These are phyloP conservation scores for Zygaena filipendulae DNA, from an alignment of 2,888 invertebrate genomes.

Conservation along the genomic window DNA sequence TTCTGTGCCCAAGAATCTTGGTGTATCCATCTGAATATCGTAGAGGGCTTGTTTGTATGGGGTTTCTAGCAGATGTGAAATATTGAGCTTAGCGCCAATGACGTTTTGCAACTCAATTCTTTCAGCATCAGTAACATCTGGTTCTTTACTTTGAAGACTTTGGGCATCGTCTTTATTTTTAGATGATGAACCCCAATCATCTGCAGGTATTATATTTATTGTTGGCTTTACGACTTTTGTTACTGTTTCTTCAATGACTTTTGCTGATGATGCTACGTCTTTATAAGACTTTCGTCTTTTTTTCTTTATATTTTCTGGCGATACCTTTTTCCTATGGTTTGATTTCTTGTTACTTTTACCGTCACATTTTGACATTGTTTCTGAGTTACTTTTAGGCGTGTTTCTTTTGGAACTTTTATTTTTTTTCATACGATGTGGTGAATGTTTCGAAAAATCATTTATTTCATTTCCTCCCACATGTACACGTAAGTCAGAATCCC, in stretches of 20 bases:
- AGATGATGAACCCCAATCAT: conserved; percentile 6
- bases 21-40: conserved; percentile 65
- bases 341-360: conserved; percentile 20
- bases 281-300: no score
- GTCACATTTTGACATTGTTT: conserved; percentile 17
- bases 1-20: conserved; percentile 58
- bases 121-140: conserved; percentile 52
- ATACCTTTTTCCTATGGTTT: conserved; percentile 19
- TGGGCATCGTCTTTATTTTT: conserved; percentile 23
- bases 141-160: no score
- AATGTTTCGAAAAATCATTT: conserved; percentile 4
- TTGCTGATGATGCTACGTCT: conserved; percentile 16
- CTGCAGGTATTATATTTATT: conserved; percentile 32
- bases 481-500: conserved; percentile 52
- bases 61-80: conserved; percentile 65
- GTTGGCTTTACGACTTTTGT: conserved; percentile 31
- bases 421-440: neutral
- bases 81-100: conserved; percentile 51
- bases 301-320: conserved; percentile 6
- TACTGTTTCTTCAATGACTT: conserved; percentile 18
- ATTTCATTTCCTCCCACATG: conserved; percentile 23
- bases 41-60: conserved; percentile 64
- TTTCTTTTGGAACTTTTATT: neutral
- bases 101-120: conserved; percentile 46
- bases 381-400: conserved; percentile 6